phyloP scores from a whole-genome alignment of 2,113 vertebrate species.

The Rhegmatorhina hoffmannsi region DNA sequence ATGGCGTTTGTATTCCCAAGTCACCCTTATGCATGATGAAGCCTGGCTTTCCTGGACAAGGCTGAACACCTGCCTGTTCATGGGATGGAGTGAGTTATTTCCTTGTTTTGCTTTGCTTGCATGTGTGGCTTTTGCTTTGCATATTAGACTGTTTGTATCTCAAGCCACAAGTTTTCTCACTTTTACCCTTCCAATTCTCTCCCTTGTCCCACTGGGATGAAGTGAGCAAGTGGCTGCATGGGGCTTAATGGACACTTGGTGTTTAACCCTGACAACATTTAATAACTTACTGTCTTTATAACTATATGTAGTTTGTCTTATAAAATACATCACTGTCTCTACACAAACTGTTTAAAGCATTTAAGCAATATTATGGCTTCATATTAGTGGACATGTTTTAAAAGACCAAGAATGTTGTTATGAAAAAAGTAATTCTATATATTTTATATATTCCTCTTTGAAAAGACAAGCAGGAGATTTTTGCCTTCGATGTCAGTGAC shows the following conservation, averaged over 20 bases:
- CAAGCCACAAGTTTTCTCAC: not conserved
- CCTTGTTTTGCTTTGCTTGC: not conserved
- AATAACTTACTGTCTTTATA: not conserved
- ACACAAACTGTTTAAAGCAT: not conserved
- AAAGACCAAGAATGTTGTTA: not conserved
- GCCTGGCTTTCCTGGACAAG: not conserved
- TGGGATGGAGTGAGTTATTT: not conserved
- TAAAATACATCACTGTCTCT: not conserved
- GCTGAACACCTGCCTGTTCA: not conserved
- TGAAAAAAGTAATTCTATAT: not conserved
- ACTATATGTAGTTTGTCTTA: not conserved
- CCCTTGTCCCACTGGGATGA: not conserved
- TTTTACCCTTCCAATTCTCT: not conserved
- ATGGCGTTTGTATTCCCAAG: not conserved
- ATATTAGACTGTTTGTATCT: not conserved
- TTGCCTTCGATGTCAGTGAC: not conserved
- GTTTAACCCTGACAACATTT: not conserved
- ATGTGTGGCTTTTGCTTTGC: not conserved
- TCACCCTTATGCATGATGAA: not conserved
- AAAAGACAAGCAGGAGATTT: not conserved
- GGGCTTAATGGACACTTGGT: not conserved
- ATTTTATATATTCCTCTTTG: not conserved
- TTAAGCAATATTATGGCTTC: not conserved
- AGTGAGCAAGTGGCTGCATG: not conserved
- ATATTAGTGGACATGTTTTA: not conserved